Conservation (phyloP, 1,140 invertebrate genomes). For the Papilio glaucus region DNA sequence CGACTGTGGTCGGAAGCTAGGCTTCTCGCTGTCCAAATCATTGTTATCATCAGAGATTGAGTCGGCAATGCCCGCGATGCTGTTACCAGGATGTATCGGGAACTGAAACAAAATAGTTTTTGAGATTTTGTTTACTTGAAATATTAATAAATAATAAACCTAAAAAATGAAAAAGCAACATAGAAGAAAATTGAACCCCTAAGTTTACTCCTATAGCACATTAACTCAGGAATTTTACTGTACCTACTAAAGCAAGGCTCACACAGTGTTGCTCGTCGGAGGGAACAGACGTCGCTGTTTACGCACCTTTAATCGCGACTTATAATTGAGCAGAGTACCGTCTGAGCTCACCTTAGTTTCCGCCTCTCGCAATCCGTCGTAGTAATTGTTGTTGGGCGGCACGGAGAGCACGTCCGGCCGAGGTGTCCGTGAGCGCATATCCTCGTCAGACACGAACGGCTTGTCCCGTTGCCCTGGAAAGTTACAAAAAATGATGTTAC, state of each 20-base stretch:
- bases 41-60: constrained; percentile 62
- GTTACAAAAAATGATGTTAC: background rate
- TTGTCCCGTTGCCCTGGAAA: constrained; percentile 85
- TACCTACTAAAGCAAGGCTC: too few species aligned
- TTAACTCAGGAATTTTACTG: too few species aligned
- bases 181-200: too few species aligned
- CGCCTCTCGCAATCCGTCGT: constrained; percentile 67
- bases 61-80: constrained; percentile 70
- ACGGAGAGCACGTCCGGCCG: constrained; percentile 86
- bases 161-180: too few species aligned
- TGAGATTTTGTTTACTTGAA: too few species aligned
- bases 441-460: constrained; percentile 87
- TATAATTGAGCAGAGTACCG: too few species aligned
- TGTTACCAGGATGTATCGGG: constrained; percentile 69
- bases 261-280: too few species aligned
- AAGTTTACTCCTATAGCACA: too few species aligned
- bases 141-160: too few species aligned
- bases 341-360: constrained; percentile 69
- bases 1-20: constrained; percentile 61
- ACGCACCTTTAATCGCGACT: too few species aligned
- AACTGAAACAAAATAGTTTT: constrained; percentile 52
- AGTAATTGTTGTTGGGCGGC: constrained; percentile 80
- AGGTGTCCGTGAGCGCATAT: constrained; percentile 85
- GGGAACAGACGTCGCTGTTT: too few species aligned
- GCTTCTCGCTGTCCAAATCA: constrained; percentile 66